phyloP scores from a whole-genome alignment of 2,888 invertebrate species.

The Diarsia dahlii region DNA sequence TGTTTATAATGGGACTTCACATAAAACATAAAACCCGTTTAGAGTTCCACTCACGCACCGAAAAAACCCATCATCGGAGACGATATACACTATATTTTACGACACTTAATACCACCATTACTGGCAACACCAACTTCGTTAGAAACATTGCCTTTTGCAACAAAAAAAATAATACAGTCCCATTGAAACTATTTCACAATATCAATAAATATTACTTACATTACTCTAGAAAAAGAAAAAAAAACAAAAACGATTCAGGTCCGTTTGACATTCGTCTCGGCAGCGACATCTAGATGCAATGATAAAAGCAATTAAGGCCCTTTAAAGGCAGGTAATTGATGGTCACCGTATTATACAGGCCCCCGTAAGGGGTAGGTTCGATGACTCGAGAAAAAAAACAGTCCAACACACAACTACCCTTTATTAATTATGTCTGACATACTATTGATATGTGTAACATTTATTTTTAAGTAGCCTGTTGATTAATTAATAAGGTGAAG shows the following conservation, averaged over 20 bases:
- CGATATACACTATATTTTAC: slow-evolving; percentile 46
- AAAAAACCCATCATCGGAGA: slow-evolving; percentile 32
- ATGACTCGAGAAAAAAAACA: slow-evolving; percentile 67
- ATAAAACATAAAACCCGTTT: slow-evolving; percentile 33
- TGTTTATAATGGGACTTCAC: slow-evolving; percentile 22
- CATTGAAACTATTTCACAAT: slow-evolving; percentile 49
- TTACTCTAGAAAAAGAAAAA: slow-evolving; percentile 41
- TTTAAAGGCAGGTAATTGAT: slow-evolving; percentile 79
- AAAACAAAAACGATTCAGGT: slow-evolving; percentile 59
- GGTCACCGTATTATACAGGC: slow-evolving; percentile 67
- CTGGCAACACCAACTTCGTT: slow-evolving; percentile 39
- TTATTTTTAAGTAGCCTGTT: slow-evolving; percentile 54
- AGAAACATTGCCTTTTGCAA: slow-evolving; percentile 32
- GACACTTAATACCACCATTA: slow-evolving; percentile 38
- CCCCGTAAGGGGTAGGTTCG: slow-evolving; percentile 57
- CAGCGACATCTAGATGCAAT: slow-evolving; percentile 75
- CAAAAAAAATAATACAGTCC: slow-evolving; percentile 37
- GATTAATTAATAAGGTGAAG: slow-evolving; percentile 60
- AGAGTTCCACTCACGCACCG: slow-evolving; percentile 24
- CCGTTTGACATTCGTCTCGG: slow-evolving; percentile 73
- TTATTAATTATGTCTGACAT: slow-evolving; percentile 73
- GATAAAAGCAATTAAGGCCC: slow-evolving; percentile 83
- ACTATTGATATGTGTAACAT: slow-evolving; percentile 63
- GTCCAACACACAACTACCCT: slow-evolving; percentile 52
- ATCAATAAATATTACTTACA: slow-evolving; percentile 49